Conservation (phyloP, 2,888 invertebrate species). For the Tenodera sinensis region DNA sequence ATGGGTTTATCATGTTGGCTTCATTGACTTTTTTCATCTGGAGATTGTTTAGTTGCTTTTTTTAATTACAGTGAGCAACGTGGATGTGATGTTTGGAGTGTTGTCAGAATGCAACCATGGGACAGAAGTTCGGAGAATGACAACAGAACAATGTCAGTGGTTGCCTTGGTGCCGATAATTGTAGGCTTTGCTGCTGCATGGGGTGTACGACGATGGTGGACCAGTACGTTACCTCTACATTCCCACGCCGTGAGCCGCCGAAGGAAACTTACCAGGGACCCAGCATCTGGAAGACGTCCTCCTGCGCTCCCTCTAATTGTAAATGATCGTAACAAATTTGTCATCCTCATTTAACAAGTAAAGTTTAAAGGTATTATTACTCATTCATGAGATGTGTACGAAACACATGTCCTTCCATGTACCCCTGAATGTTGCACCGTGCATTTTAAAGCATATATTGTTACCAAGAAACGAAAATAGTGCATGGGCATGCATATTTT, state of each 20-base stretch:
- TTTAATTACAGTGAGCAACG: not conserved
- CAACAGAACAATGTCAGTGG: not conserved
- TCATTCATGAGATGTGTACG: not conserved
- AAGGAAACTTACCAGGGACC: constrained; percentile 27
- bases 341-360: not conserved
- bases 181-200: constrained; percentile 14
- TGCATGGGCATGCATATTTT: not conserved
- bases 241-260: constrained; percentile 28
- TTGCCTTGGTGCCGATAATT: constrained; percentile 15
- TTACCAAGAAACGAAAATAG: not conserved
- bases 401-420: not conserved
- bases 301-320: constrained; percentile 17
- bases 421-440: not conserved
- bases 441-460: not conserved
- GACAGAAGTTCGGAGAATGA: constrained; percentile 11
- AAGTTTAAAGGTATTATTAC: not conserved
- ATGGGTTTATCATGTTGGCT: not conserved
- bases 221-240: constrained; percentile 9
- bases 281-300: constrained; percentile 20
- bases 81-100: constrained; percentile 4
- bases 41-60: not conserved
- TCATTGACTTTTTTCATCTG: not conserved
- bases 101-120: constrained; percentile 13
- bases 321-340: not conserved
- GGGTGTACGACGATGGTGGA: constrained; percentile 22